These are phyloP conservation scores for Harlomillsia oculata DNA, from an alignment of 1,140 invertebrate species.

Conservation along the genomic window DNA sequence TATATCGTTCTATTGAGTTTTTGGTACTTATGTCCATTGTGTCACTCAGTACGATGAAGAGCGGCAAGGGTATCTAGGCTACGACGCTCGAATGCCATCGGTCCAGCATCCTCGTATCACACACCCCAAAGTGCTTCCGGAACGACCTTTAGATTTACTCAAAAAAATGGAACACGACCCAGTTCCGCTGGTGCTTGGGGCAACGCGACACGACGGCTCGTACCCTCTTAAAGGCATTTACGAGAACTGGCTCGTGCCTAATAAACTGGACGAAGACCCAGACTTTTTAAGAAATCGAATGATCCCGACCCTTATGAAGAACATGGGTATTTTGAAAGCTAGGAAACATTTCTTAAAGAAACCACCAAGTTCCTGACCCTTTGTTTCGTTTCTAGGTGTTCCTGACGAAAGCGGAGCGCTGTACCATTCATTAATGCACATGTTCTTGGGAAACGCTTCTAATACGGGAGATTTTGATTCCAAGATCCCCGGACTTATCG, in stretches of 20 bases:
- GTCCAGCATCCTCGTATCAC: slow-evolving; percentile 8
- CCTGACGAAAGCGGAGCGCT: slow-evolving; percentile 12
- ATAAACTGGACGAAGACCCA: background rate
- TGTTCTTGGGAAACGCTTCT: slow-evolving; percentile 13
- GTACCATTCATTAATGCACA: slow-evolving; percentile 14
- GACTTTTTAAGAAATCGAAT: slow-evolving; percentile 3
- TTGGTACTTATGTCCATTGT: background rate
- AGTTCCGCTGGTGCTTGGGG: slow-evolving; percentile 25
- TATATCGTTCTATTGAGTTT: no score
- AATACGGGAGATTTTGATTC: slow-evolving; percentile 9
- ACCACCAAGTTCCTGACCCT: background rate
- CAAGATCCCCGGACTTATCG: slow-evolving; percentile 29
- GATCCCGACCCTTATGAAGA: background rate
- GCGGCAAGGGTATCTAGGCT: slow-evolving; percentile 8
- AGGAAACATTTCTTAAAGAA: background rate
- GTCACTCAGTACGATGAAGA: background rate
- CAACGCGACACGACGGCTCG: slow-evolving; percentile 22
- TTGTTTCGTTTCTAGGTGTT: background rate
- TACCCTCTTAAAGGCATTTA: slow-evolving; percentile 7
- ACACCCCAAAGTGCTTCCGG: slow-evolving; percentile 2
- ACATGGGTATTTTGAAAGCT: background rate
- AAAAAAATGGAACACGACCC: slow-evolving; percentile 1
- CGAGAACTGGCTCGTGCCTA: slow-evolving; percentile 10
- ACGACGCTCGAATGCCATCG: slow-evolving; percentile 1
- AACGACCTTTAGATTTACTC: slow-evolving; percentile 1